Percentiles rank a stretch among this genome's conserved stretches.
Evolutionary conservation across 2,113 vertebrate species (phyloP).

Genomic region (Mandrillus leucophaeus): DNA sequence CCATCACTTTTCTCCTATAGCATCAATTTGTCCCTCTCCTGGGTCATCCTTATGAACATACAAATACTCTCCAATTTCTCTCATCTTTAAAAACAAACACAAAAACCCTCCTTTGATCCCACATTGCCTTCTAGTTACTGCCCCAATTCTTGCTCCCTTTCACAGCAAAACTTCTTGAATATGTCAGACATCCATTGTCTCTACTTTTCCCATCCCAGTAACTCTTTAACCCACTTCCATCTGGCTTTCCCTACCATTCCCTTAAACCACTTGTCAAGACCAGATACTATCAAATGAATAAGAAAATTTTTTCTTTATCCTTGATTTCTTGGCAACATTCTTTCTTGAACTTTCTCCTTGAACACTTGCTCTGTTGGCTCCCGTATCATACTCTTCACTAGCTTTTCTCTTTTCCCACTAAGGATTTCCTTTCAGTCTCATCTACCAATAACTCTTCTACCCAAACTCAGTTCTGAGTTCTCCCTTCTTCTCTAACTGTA

Average conservation of each 20-base stretch:
- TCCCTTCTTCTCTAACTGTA: background rate
- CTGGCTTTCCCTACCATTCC: background rate
- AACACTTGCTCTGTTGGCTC: background rate
- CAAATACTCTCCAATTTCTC: background rate
- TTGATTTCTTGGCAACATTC: background rate
- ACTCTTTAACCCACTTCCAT: background rate
- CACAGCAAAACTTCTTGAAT: background rate
- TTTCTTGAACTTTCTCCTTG: background rate
- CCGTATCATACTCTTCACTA: background rate
- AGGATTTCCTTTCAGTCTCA: background rate
- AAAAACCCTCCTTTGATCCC: background rate
- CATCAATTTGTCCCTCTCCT: background rate
- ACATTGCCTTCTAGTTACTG: background rate
- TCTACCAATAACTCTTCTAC: background rate
- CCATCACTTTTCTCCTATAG: background rate
- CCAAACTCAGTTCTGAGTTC: background rate
- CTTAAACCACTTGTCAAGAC: background rate
- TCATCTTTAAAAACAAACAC: constrained; percentile 3
- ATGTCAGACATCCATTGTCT: background rate
- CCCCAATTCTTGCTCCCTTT: background rate
- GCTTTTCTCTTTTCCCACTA: background rate
- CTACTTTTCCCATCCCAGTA: background rate
- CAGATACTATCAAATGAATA: background rate
- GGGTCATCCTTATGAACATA: background rate
- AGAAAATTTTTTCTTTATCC: background rate